These are phyloP conservation scores for Aphelinus certus DNA, from an alignment of 1,140 invertebrate species.

Conservation along the genomic window DNA sequence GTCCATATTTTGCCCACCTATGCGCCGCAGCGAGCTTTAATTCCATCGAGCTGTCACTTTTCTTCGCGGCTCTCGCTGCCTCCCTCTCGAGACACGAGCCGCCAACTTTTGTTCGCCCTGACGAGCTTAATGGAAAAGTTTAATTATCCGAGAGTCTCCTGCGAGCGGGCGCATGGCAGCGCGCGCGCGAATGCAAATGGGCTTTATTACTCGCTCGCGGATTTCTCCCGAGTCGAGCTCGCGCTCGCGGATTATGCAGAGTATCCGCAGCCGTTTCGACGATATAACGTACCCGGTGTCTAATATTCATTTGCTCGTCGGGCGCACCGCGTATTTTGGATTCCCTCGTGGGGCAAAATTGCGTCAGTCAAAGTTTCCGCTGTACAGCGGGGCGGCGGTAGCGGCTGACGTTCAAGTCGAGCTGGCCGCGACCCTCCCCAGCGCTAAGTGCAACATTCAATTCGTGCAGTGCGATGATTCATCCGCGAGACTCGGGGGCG, in stretches of 20 bases:
- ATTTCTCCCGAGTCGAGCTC: too few relatives aligned
- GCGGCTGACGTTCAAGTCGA: too few relatives aligned
- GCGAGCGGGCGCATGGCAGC: too few relatives aligned
- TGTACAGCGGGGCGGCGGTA: too few relatives aligned
- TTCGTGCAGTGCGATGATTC: constrained; percentile 31
- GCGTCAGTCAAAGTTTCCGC: too few relatives aligned
- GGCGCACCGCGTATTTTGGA: too few relatives aligned
- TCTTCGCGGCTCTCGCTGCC: background rate
- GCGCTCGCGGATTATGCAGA: too few relatives aligned
- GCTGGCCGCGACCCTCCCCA: constrained; percentile 1
- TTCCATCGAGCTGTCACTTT: constrained; percentile 29
- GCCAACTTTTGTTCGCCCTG: constrained; percentile 4
- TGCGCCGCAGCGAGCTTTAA: constrained; percentile 16
- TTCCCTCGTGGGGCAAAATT: too few relatives aligned
- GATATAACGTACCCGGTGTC: too few relatives aligned
- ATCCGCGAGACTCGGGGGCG: constrained; percentile 26
- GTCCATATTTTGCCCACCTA: constrained; percentile 30
- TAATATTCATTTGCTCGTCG: too few relatives aligned
- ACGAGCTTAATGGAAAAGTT: constrained; percentile 30
- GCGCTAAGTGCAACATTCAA: constrained; percentile 35
- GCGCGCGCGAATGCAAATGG: background rate
- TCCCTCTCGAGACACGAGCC: background rate
- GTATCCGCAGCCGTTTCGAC: too few relatives aligned
- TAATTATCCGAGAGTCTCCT: constrained; percentile 9
- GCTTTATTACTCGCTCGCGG: background rate